Conservation (phyloP, 2,797 vertebrate genomes). For the Psittacula echo region DNA sequence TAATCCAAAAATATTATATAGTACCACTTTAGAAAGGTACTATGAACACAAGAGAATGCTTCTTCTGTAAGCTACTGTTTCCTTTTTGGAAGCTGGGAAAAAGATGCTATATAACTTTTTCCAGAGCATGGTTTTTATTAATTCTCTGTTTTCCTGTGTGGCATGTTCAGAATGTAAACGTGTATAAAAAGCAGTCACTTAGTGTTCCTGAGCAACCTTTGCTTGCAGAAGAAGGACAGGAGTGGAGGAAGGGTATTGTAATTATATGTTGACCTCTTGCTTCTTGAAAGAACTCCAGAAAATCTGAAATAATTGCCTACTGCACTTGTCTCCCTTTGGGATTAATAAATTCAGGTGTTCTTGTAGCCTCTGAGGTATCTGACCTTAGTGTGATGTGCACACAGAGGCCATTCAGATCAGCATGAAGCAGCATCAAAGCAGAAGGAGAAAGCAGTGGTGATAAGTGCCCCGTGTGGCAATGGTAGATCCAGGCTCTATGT, state of each 20-base stretch:
- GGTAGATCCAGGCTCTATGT: background rate
- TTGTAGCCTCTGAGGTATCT: background rate
- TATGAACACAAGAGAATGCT: background rate
- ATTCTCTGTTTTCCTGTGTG: background rate
- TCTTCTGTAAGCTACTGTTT: background rate
- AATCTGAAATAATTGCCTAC: background rate
- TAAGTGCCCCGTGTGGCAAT: background rate
- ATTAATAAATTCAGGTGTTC: background rate
- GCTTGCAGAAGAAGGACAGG: background rate
- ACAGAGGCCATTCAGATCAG: background rate
- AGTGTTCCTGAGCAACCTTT: background rate
- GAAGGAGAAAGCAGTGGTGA: background rate
- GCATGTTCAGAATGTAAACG: background rate
- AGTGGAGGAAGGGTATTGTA: background rate
- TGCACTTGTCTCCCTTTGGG: background rate
- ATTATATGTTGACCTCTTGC: background rate
- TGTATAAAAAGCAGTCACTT: background rate
- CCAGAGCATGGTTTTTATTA: background rate
- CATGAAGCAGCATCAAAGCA: background rate
- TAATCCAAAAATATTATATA: background rate
- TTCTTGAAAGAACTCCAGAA: background rate
- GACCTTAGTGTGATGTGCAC: background rate
- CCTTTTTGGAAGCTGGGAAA: background rate
- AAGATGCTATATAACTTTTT: background rate
- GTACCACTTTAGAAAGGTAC: background rate